Base-by-base conservation (phyloP, 2,888 invertebrate genomes). In the Glyphotaelius pellucidus region DNA sequence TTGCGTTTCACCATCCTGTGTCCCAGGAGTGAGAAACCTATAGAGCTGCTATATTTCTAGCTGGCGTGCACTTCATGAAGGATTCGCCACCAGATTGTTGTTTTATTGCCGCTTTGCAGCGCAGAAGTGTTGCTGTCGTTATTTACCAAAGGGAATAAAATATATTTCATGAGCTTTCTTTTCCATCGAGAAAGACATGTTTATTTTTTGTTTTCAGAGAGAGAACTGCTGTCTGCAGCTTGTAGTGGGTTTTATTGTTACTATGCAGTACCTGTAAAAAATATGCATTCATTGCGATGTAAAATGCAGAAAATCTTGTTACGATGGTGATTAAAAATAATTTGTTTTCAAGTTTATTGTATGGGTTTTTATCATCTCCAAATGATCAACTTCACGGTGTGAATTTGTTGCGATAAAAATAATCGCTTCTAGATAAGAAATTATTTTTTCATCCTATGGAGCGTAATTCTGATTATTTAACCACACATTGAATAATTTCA, bases 61-160 rank as follows among this genome's bases (percentile, higher is more conserved):
- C 4, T 67, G 67, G 25, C 67, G 67, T 67, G 67, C 67, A 67
- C 67, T 67, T 67, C 67, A 67, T n/a, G 67, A 67, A 67, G 67
- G 67, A 7, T 67, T 67, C 9, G 25, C 67, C n/a, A n/a, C 25
- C 67, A 67, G 25, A 67, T 25, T 67, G 67, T n/a, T 67, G 67
- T 67, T 67, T 67, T 67, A 67, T 67, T 67, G 67, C 67, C 67
- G 67, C 67, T 67, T 67, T 67, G 67, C 67, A 67, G n/a, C 67
- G 25, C 67, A 25, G 67, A 67, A 67, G 67, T 67, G 67, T 67
- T 67, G 25, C 25, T 67, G 67, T 25, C 25, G 25, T 67, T 67
- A 67, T 67, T 67, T 67, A 67, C 67, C 67, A n/a, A 67, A 5
- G 67, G 67, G 67, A 67, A 67, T 67, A 67, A 67, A 67, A 67